Conservation (phyloP, 2,797 vertebrate genomes). For the Okamejei kenojei region DNA sequence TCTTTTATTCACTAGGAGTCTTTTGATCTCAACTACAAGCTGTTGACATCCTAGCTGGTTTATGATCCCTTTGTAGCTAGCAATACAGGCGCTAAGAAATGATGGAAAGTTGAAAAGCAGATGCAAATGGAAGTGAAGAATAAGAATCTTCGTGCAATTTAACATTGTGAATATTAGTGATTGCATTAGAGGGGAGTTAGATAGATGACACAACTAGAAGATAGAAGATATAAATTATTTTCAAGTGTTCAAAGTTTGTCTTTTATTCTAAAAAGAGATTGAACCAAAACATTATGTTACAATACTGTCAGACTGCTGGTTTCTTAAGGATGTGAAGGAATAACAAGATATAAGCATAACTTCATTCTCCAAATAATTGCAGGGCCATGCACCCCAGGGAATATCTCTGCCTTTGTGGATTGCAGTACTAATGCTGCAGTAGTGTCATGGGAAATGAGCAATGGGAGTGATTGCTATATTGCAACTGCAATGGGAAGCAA, state of each 20-base stretch:
- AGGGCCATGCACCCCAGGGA: constrained; percentile 61
- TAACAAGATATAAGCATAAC: background rate
- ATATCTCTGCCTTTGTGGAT: constrained; percentile 49
- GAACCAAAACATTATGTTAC: background rate
- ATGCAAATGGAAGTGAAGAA: constrained; percentile 51
- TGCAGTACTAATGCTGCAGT: constrained; percentile 53
- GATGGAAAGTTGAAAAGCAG: constrained; percentile 39
- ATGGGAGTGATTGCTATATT: constrained; percentile 52
- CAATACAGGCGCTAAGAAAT: background rate
- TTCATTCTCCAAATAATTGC: background rate
- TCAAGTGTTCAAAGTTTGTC: constrained; percentile 52
- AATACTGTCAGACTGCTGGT: background rate
- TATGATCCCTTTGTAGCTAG: background rate
- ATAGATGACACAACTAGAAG: constrained; percentile 59
- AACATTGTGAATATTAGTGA: constrained; percentile 50
- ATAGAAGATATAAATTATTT: constrained; percentile 53
- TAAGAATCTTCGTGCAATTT: constrained; percentile 50
- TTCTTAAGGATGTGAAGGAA: too few species aligned
- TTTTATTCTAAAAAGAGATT: constrained; percentile 47
- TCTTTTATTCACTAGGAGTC: background rate
- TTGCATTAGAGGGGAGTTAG: constrained; percentile 57
- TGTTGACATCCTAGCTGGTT: too few species aligned
- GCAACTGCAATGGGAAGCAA: constrained; percentile 48
- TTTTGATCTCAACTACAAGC: background rate
- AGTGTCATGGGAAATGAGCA: constrained; percentile 58